Evolutionary conservation across 2,888 invertebrate genomes (phyloP).

Genomic region (Theretra japonica): DNA sequence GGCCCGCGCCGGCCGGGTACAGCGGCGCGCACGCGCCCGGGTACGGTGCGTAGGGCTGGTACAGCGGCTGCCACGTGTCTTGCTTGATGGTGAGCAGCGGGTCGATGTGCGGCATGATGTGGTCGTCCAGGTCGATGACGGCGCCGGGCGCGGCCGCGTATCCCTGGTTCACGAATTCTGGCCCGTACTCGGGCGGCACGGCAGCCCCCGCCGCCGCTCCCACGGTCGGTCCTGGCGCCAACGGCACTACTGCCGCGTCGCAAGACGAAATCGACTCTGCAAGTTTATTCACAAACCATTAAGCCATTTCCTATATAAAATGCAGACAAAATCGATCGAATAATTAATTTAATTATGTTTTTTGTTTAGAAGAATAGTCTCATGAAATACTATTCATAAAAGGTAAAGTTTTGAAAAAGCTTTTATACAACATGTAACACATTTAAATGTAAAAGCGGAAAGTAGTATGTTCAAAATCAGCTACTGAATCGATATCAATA

Average conservation of each 20-base stretch:
- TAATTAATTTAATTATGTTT: no score
- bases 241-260: background rate
- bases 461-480: no score
- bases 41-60: slow-evolving; percentile 4
- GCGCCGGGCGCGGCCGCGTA: slow-evolving; percentile 41
- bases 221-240: background rate
- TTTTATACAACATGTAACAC: no score
- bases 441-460: no score
- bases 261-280: background rate
- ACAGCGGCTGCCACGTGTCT: slow-evolving; percentile 24
- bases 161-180: slow-evolving; percentile 58
- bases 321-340: no score
- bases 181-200: slow-evolving; percentile 63
- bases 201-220: background rate
- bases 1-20: background rate
- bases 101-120: slow-evolving; percentile 71
- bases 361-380: no score
- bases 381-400: no score
- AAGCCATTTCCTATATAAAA: no score
- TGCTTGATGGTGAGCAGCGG: slow-evolving; percentile 63
- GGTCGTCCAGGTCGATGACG: slow-evolving; percentile 63
- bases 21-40: background rate
- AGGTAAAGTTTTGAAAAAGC: no score
- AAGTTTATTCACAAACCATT: background rate
- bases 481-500: no score